Base-by-base conservation (phyloP, 2,888 invertebrate species). In the Eutolmus rufibarbis region DNA sequence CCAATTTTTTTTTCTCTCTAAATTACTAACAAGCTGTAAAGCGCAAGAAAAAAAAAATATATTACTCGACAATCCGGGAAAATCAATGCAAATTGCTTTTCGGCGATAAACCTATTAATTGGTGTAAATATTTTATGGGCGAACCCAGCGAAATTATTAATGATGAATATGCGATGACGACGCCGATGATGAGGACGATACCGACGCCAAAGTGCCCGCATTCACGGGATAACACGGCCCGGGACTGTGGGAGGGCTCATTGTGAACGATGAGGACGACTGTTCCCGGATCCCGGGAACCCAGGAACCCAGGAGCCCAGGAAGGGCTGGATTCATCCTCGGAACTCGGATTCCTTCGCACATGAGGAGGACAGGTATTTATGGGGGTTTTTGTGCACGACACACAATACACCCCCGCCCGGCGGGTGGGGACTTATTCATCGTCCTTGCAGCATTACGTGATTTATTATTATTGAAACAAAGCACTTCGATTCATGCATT, bases 381-480 rank as follows among this genome's bases (percentile, higher is more conserved):
- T 66, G 66, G 66, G 66, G 66, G 28, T 12, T 23, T 66, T 66
- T 66, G 66, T 23, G 66, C 2, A 28, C 66, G 4, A 23, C 28
- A 56, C 7, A 66, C 66, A 66, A 66, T 28, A 66, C 19, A 66
- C 9, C 66, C 66, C 16, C n/a, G 66, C 66, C 23, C 66, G 23
- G 4, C 23, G 66, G 66, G 19, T 23, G 66, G 66, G 66, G 28
- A 66, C 28, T 66, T 66, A 66, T 66, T 66, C 66, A 66, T 19
- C 66, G 66, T 66, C 66, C 66, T 66, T 66, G 66, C 66, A 66
- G 66, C 66, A 66, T 66, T 66, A 66, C 66, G 28, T 76, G 37
- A 76, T 76, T 76, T 76, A 76, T 76, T 76, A 76, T 76, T 34
- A 76, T 76, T 76, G 34, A 34, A 76, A 76, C 76, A 78, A 78